Percentiles rank a stretch among this genome's conserved stretches.
Conservation (phyloP, 2,113 vertebrate species). For the Prinia subflava region DNA sequence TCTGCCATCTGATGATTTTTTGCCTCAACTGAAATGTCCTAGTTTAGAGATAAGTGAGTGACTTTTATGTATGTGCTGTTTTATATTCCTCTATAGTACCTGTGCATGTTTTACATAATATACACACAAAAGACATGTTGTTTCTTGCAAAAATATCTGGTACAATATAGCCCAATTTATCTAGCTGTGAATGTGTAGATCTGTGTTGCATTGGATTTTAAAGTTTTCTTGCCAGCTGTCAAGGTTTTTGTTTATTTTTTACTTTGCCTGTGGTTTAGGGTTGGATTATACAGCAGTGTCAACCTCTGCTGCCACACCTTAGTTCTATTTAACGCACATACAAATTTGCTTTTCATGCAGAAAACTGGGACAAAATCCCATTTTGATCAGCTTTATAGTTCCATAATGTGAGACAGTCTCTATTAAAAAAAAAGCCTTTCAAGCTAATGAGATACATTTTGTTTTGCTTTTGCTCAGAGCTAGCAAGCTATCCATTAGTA, state of each 20-base stretch:
- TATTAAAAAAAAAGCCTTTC: neutral
- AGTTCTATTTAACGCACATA: neutral
- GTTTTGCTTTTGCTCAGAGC: neutral
- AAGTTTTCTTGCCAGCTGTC: neutral
- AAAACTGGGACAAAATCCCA: neutral
- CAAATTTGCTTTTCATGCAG: neutral
- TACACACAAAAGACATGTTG: neutral
- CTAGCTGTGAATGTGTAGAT: neutral
- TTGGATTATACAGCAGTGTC: neutral
- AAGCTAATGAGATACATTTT: neutral
- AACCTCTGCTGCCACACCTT: neutral
- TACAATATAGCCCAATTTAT: neutral
- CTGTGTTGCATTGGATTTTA: neutral
- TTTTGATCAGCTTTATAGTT: neutral
- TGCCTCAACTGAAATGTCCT: slow-evolving; percentile 23
- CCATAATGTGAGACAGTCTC: neutral
- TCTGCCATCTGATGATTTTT: neutral
- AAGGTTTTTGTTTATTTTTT: neutral
- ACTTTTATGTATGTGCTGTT: neutral
- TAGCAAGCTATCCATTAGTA: neutral
- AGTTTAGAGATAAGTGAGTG: neutral
- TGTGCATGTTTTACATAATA: neutral
- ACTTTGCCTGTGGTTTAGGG: neutral
- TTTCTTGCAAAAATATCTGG: neutral
- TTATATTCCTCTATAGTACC: neutral